These are phyloP conservation scores for Enteromius anoplus DNA, from an alignment of 2,797 vertebrate species.

Conservation along the genomic window DNA sequence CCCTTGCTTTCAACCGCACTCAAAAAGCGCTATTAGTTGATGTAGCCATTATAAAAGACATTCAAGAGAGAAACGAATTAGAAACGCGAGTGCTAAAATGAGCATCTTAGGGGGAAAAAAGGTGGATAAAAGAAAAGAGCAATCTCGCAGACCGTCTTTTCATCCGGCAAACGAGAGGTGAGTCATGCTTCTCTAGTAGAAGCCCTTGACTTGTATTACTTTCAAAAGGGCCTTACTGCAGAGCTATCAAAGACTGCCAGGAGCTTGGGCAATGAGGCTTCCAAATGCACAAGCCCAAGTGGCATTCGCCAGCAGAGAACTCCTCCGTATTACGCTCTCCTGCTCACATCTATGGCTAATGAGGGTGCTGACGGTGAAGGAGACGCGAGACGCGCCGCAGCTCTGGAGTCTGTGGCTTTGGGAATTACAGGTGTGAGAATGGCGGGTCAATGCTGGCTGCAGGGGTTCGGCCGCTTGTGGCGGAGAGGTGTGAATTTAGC, in stretches of 20 bases:
- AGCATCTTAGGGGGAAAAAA: conserved; percentile 30
- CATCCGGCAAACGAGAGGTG: conserved; percentile 60
- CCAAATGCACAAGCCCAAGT: conserved; percentile 49
- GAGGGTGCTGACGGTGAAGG: conserved; percentile 49
- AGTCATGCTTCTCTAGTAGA: conserved; percentile 60
- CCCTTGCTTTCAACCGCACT: conserved; percentile 54
- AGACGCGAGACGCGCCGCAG: conserved; percentile 30
- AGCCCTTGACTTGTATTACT: conserved; percentile 61
- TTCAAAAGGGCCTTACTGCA: conserved; percentile 60
- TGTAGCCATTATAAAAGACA: conserved; percentile 49
- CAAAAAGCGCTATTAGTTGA: conserved; percentile 55
- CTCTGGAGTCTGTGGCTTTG: conserved; percentile 16
- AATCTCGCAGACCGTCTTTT: conserved; percentile 63
- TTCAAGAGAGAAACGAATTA: conserved; percentile 49
- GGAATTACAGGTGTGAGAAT: conserved; percentile 53
- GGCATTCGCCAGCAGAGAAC: conserved; percentile 50
- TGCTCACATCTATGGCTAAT: conserved; percentile 54
- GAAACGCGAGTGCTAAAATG: conserved; percentile 53
- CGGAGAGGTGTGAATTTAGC: conserved; percentile 39
- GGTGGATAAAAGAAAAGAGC: conserved; percentile 44
- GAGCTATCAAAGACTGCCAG: conserved; percentile 58
- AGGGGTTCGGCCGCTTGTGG: conserved; percentile 36
- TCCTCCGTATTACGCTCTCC: conserved; percentile 43
- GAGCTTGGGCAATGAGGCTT: conserved; percentile 56
- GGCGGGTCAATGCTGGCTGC: conserved; percentile 43